Evolutionary conservation across 2,888 invertebrate genomes (phyloP).

Genomic region (Drosophila fungiperda): DNA sequence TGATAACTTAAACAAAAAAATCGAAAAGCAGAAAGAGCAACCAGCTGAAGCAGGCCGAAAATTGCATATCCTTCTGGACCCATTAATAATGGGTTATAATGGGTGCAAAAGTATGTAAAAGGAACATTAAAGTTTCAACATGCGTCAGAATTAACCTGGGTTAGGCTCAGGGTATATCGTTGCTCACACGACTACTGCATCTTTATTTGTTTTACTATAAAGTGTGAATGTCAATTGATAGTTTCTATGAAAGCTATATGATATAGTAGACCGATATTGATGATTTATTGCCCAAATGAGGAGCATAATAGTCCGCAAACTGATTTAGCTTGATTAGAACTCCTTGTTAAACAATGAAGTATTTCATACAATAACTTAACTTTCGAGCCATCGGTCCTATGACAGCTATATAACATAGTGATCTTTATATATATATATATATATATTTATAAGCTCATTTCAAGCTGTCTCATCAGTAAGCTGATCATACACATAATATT

Average conservation of each 20-base stretch:
- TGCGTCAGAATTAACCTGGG: background rate
- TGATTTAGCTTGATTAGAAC: background rate
- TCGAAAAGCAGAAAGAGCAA: background rate
- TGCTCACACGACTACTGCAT: background rate
- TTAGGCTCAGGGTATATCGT: background rate
- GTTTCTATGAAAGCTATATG: background rate
- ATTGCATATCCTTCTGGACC: background rate
- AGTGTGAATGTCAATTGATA: background rate
- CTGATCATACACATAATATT: background rate
- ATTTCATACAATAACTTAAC: background rate
- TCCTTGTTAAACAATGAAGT: background rate
- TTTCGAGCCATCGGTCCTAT: background rate
- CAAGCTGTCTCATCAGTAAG: background rate
- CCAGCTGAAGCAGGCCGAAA: background rate
- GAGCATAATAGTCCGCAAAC: background rate
- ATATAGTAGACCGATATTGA: no score
- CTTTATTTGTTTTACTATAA: background rate
- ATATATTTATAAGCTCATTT: background rate
- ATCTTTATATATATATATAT: background rate
- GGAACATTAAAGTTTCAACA: no score
- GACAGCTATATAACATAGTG: background rate
- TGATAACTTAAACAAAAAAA: background rate
- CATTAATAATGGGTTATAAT: background rate
- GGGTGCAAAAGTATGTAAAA: background rate
- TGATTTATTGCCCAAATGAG: no score